Evolutionary conservation across 1,140 invertebrate species (phyloP).

Genomic region (Oncopeltus fasciatus): DNA sequence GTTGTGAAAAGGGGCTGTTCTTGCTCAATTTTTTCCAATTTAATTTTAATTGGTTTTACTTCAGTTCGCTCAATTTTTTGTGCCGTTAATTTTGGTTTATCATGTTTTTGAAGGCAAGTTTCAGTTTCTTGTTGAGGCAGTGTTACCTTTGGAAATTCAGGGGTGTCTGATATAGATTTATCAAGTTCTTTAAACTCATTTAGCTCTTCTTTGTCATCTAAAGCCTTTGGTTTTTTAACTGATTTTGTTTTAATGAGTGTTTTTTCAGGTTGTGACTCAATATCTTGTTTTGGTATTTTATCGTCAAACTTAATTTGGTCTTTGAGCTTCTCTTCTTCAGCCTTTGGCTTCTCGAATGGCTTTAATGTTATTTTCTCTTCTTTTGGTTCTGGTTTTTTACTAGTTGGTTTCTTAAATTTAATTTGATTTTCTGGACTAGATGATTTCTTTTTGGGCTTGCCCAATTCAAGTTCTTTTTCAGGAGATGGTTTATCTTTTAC

Average conservation of each 20-base stretch:
- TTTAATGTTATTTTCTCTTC: slow-evolving; percentile 25
- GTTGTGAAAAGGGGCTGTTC: slow-evolving; percentile 40
- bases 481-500: slow-evolving; percentile 23
- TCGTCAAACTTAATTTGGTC: not conserved
- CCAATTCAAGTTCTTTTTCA: slow-evolving; percentile 30
- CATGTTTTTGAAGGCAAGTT: not conserved
- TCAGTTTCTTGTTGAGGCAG: slow-evolving; percentile 13
- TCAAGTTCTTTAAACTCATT: not conserved
- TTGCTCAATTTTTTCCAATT: slow-evolving; percentile 28
- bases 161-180: slow-evolving; percentile 2
- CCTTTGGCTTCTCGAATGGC: slow-evolving; percentile 21
- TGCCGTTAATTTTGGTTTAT: slow-evolving; percentile 10
- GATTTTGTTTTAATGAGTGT: not conserved
- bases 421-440: slow-evolving; percentile 29
- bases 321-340: slow-evolving; percentile 21
- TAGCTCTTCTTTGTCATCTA: slow-evolving; percentile 14
- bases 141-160: not conserved
- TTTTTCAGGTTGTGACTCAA: not conserved
- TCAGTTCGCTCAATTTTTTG: slow-evolving; percentile 30
- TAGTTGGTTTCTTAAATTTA: slow-evolving; percentile 32
- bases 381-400: slow-evolving; percentile 26
- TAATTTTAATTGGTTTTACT: slow-evolving; percentile 34
- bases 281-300: not conserved
- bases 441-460: slow-evolving; percentile 28
- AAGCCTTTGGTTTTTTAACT: not conserved